Base-by-base conservation (phyloP, 2,888 invertebrate species). In the Nemotelus pantherinus region DNA sequence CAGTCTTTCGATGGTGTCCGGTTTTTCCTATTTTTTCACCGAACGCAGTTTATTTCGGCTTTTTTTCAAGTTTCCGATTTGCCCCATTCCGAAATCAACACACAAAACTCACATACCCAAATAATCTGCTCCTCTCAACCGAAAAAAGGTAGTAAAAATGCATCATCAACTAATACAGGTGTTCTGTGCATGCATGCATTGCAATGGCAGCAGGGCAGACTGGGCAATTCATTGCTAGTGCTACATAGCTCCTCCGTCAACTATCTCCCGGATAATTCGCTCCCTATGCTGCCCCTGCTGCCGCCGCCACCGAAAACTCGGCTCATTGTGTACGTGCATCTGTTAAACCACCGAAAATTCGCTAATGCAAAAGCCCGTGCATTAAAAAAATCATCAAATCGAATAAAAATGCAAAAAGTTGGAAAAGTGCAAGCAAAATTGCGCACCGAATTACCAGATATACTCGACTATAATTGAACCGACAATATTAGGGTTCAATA, bases 1-100 rank as follows among this genome's bases (percentile, higher is more conserved):
- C 25, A 80, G 72, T 79, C 79, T 80, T 79, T 77, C 77, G 63
- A 77, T 70, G 78, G 74, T 79, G 77, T 58, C 53, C 67, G 65
- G 48, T 75, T 68, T 77, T 70, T 81, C 80, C 77, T 77, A 76
- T 78, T 80, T 80, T 76, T 64, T 25, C 25, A 25, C 25, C 25
- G 25, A 25, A 25, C 25, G 25, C 80, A 76, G 43, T 43, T 76
- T 76, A 79, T 78, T 80, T 76, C 74, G 47, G 39, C 63, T 74
- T 75, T 77, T 81, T 76, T 75, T 78, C 77, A 50, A 77, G 60
- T 74, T 60, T 47, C 48, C 74, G 50, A 41, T 50, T 60, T 43
- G 48, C 74, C 48, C 74, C 48, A 48, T 74, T 50, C 74, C 50
- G n/a, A 63, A 63, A 63, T 60, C 60, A 48, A 60, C 67, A 76